Conservation (phyloP, 2,888 invertebrate species). For the Helobdella robusta region DNA sequence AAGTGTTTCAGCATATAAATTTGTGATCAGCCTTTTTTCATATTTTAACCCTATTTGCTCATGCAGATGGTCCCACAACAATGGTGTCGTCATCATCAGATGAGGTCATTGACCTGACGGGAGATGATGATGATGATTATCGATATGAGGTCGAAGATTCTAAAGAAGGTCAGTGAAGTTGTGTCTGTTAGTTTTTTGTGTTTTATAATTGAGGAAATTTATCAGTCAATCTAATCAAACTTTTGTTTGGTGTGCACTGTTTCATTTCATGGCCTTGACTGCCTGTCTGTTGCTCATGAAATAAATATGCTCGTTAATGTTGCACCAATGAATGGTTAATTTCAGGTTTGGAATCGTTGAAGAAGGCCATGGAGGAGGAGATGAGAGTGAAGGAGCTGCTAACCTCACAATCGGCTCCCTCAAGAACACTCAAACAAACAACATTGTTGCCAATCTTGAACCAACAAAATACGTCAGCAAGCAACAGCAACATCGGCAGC, state of each 20-base stretch:
- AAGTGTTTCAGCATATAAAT: not conserved
- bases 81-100: slow-evolving; percentile 27
- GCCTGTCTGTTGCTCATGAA: too few relatives aligned
- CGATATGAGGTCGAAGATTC: slow-evolving; percentile 9
- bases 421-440: not conserved
- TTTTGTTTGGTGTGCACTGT: too few relatives aligned
- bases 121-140: slow-evolving; percentile 32
- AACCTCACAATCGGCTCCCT: not conserved
- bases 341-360: slow-evolving; percentile 8
- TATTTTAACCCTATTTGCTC: not conserved
- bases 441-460: not conserved
- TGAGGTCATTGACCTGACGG: slow-evolving; percentile 34
- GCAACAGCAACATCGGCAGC: not conserved
- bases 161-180: too few relatives aligned
- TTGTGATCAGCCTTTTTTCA: not conserved
- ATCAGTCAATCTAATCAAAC: too few relatives aligned
- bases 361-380: slow-evolving; percentile 18
- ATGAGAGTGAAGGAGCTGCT: not conserved
- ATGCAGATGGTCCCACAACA: not conserved
- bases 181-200: too few relatives aligned
- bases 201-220: too few relatives aligned
- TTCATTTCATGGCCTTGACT: too few relatives aligned
- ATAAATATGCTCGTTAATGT: too few relatives aligned
- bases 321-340: too few relatives aligned
- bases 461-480: not conserved